These are phyloP conservation scores for Physella acuta DNA, from an alignment of 1,140 invertebrate genomes.

Conservation along the genomic window DNA sequence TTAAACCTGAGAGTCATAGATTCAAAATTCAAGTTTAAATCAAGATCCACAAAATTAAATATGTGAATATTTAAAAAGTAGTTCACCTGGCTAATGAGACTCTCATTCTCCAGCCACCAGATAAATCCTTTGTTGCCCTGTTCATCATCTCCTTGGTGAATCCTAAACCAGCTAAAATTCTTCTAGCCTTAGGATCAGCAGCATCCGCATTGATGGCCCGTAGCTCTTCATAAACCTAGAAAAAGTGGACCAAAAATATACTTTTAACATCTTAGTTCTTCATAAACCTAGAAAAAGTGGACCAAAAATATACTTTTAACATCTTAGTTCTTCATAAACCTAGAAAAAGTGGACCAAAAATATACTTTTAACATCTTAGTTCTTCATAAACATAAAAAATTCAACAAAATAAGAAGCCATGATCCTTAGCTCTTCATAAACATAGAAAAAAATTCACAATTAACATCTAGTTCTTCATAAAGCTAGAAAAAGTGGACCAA, in stretches of 20 bases:
- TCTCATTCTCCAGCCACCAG: constrained; percentile 98
- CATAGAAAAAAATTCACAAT: constrained; percentile 88
- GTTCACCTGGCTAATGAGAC: constrained; percentile 85
- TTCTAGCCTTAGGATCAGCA: constrained; percentile 88
- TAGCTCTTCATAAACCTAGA: constrained; percentile 87
- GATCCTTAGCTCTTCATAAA: constrained; percentile 89
- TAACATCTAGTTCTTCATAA: no score
- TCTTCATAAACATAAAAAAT: constrained; percentile 77
- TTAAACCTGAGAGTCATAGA: no score
- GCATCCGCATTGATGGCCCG: constrained; percentile 95
- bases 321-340: constrained; percentile 90
- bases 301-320: neutral
- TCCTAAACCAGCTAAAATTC: constrained; percentile 95
- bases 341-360: constrained; percentile 48
- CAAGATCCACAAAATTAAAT: no score
- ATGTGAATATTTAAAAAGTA: no score
- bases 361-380: constrained; percentile 65
- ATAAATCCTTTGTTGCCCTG: constrained; percentile 91
- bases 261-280: constrained; percentile 74
- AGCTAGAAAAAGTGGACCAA: constrained; percentile 65
- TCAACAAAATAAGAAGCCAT: constrained; percentile 97
- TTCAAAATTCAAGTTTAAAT: no score
- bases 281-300: constrained; percentile 74
- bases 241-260: constrained; percentile 7
- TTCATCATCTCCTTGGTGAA: constrained; percentile 94